phyloP scores from a whole-genome alignment of 53 echinoderm and acorn worm species.

The Crossaster papposus region DNA sequence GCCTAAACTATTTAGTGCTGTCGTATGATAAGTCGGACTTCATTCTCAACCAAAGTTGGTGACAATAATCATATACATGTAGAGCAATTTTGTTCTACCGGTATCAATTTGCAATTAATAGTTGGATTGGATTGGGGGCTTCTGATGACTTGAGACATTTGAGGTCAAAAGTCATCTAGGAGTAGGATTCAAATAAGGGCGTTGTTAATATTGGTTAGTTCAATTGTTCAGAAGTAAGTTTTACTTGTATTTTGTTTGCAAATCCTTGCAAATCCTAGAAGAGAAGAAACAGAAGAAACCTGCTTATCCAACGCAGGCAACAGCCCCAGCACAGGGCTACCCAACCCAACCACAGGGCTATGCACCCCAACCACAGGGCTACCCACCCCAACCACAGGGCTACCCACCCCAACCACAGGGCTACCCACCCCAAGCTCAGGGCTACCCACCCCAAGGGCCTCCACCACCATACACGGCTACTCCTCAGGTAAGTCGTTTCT shows the following conservation, averaged over 20 bases:
- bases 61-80: too few species aligned
- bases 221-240: neutral
- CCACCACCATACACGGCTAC: conserved; percentile 68
- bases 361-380: conserved; percentile 49
- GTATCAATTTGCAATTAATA: too few species aligned
- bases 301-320: conserved; percentile 50
- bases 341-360: conserved; percentile 55
- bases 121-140: too few species aligned
- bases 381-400: conserved; percentile 5
- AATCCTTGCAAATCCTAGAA: conserved; percentile 23
- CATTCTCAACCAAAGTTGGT: too few species aligned
- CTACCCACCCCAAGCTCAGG: conserved; percentile 64
- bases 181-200: too few species aligned
- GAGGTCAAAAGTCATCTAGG: too few species aligned
- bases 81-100: too few species aligned
- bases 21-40: too few species aligned
- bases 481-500: conserved; percentile 32
- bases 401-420: conserved; percentile 25
- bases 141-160: too few species aligned
- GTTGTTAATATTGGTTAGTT: too few species aligned
- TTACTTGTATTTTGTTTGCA: neutral
- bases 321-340: conserved; percentile 46
- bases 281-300: conserved; percentile 36
- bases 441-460: conserved; percentile 61
- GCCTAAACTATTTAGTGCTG: too few species aligned